These are phyloP conservation scores for Seriola rivoliana DNA, from an alignment of 2,113 vertebrate species.

Conservation along the genomic window DNA sequence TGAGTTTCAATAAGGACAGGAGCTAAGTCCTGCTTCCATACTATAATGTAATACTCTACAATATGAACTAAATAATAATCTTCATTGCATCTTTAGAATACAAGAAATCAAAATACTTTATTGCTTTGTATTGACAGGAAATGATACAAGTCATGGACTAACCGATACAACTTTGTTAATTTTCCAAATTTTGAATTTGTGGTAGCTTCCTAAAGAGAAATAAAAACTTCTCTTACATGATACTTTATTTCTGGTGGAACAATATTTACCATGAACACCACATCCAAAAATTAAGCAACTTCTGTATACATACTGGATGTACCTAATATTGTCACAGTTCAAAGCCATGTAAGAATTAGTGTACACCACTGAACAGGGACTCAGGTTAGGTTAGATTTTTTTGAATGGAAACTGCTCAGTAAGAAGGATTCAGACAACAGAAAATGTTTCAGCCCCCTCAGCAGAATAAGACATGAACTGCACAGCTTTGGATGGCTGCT, in stretches of 20 bases:
- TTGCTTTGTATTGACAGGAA: neutral
- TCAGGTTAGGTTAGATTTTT: neutral
- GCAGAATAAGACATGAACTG: slow-evolving; percentile 44
- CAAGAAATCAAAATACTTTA: no score
- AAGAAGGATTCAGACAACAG: slow-evolving; percentile 18
- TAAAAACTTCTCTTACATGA: neutral
- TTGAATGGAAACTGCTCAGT: slow-evolving; percentile 22
- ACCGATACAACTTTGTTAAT: neutral
- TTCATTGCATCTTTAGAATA: no score
- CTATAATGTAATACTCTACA: no score
- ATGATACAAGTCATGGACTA: neutral
- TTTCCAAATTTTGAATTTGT: neutral
- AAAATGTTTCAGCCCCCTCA: slow-evolving; percentile 32
- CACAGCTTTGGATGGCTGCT: slow-evolving; percentile 18
- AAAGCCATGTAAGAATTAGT: neutral
- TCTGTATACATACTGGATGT: neutral
- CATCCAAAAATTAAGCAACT: neutral
- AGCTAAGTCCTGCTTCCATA: no score
- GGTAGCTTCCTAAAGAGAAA: neutral
- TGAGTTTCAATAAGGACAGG: no score
- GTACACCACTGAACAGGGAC: neutral
- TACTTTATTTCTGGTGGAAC: neutral
- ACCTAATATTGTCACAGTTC: neutral
- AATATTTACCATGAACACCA: neutral
- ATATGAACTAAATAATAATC: no score